Evolutionary conservation across 1,140 invertebrate genomes (phyloP), one percentile per base, ranked within the genome.

Genomic region (Polypedilum vanderplanki): DNA sequence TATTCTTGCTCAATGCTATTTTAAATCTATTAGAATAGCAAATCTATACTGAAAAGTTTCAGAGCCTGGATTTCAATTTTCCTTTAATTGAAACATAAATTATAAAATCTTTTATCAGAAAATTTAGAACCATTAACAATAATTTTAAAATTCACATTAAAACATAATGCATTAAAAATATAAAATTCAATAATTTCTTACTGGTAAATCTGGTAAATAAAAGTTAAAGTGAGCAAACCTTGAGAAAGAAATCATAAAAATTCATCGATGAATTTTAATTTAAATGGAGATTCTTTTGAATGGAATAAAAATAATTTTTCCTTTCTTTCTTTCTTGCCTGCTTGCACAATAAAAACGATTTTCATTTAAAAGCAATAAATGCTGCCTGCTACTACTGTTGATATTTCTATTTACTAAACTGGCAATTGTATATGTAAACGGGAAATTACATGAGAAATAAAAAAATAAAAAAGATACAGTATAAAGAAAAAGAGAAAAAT

Each of bases 191-290:
- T 3, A 33, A 33, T 3, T 33, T 33, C 24, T 33, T 33, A 33
- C 24, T 33, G 24, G 24, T 33, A 33, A 33, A 5, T 5, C n/a
- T n/a, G n/a, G 24, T 33, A 33, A 33, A 5, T 33, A 33, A n/a
- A n/a, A n/a, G n/a, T n/a, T n/a, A n/a, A 33, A 33, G 24, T 33
- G 24, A 33, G 24, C 5, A 33, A 33, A 33, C 2, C 24, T 33
- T 33, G 24, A 33, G 46, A 57, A n/a, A 57, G n/a, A n/a, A 57
- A 57, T 57, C 46, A 57, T 57, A 57, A 57, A 57, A 57, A 57
- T n/a, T 57, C 46, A 57, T 57, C 46, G 46, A 57, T 57, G 46
- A 57, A 57, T 57, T 57, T 57, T 57, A 57, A 57, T 57, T 57
- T 57, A 57, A 57, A 57, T 57, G 46, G 12, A 57, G 24, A 33